Evolutionary conservation across 2,888 invertebrate species (phyloP), one percentile per base, ranked within the genome.

Genomic region (Spisula subtruncata): DNA sequence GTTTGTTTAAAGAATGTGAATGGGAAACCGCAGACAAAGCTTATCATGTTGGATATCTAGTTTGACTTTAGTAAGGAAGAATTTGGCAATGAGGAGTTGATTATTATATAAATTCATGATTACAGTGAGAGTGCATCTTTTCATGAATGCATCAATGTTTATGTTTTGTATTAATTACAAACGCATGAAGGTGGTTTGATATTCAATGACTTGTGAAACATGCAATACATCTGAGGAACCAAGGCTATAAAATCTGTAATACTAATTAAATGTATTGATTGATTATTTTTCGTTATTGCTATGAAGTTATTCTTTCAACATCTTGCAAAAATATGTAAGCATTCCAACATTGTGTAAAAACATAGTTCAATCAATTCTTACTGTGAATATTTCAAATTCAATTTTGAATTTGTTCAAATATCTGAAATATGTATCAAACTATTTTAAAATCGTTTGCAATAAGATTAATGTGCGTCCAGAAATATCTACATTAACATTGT

Each of bases 21-120:
- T 16, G 1, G 16, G 51, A 51, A 51, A 51, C 1, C 16, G 51
- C 60, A 60, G 20, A 60, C 60, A 25, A 18, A 8, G n/a, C 20
- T 4, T 8, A 60, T n/a, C 60, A 8, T 60, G 60, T 60, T 60
- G 2, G n/a, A 60, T 18, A 60, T 25, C 60, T 18, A n/a, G 60
- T 60, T 60, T 60, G 60, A 60, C 18, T 41, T 60, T 60, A 60
- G 4, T 20, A n/a, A 60, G n/a, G 60, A 20, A 60, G n/a, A 60
- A n/a, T 60, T 60, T n/a, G 60, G 60, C 60, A 60, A n/a, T 60
- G n/a, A 60, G 4, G 25, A 60, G n/a, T 60, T 20, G n/a, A 60
- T 60, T 60, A 4, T 60, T 60, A 60, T 60, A n/a, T 20, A 66
- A 66, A 66, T 25, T 66, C 60, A 66, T 66, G 60, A 66, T 66